Evolutionary conservation across 2,888 invertebrate species (phyloP), one percentile per base, ranked within the genome.

Genomic region (Oligia latruncula): DNA sequence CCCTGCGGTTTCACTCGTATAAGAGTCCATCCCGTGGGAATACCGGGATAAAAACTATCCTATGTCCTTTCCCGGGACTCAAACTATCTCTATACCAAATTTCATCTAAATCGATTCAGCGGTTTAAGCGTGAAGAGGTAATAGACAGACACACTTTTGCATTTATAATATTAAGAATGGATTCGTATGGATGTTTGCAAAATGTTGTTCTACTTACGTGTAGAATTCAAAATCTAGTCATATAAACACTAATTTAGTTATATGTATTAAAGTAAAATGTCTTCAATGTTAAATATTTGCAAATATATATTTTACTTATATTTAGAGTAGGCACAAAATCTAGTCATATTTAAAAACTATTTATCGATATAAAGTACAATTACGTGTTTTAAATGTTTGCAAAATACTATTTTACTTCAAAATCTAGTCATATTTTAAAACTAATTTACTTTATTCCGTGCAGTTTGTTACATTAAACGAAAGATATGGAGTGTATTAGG

Each of bases 301-400:
- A 49, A 62, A 72, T n/a, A 49, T 49, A 40, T 76, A 62, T 76
- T 76, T 76, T 71, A 72, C 35, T 72, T 49, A 49, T n/a, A 23
- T 23, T 23, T 49, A 20, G 40, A 71, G 9, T 58, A 23, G 23
- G n/a, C 35, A 62, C 1, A 35, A 1, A 46, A n/a, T 49, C n/a
- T 62, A 52, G 58, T 66, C 11, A 55, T 72, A 55, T n/a, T 64
- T 72, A 5, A 23, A 52, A 65, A 17, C 64, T 35, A 64, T 35
- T 64, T 35, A 64, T 17, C 2, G 17, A 17, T 17, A 29, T 64
- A 35, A 23, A 11, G 23, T 65, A 13, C 65, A 23, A 40, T 23
- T 23, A 65, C 13, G 40, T 40, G 2, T 65, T 40, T 65, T 40
- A 40, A 40, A 40, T 65, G 35, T 64, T 64, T 23, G 17, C 29